Conservation (phyloP, 2,797 vertebrate species). For the Tiaroga cobitis region DNA sequence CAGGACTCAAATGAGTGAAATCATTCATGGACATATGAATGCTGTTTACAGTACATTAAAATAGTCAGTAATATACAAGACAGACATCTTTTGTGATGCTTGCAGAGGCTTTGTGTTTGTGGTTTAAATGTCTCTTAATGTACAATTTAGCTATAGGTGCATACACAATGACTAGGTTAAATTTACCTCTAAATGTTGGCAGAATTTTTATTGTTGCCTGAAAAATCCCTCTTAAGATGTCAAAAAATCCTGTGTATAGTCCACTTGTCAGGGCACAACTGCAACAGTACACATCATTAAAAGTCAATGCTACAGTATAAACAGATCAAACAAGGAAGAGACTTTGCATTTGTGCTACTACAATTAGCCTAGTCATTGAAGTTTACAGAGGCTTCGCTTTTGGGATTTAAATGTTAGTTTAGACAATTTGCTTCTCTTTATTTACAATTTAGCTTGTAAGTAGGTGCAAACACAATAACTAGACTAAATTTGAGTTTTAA, state of each 20-base stretch:
- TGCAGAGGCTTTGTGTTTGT: background rate
- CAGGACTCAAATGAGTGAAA: background rate
- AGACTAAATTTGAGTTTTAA: background rate
- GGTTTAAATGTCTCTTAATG: background rate
- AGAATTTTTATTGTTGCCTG: background rate
- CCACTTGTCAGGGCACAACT: background rate
- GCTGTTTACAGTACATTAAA: background rate
- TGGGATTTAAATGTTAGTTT: background rate
- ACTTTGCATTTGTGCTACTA: background rate
- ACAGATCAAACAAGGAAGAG: background rate
- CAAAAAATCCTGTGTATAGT: background rate
- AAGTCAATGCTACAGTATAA: background rate
- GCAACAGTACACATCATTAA: background rate
- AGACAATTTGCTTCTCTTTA: background rate
- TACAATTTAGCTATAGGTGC: background rate
- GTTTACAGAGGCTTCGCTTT: background rate
- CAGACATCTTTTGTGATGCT: background rate
- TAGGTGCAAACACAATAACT: background rate
- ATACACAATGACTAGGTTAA: background rate
- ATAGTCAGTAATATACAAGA: background rate
- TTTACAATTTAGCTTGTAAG: background rate
- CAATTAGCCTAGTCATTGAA: background rate
- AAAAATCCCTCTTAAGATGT: background rate
- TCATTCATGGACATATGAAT: slow-evolving; percentile 1
- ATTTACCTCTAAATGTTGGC: background rate